Evolutionary conservation across 2,888 invertebrate species (phyloP).

Genomic region (Euzophera pinguis): DNA sequence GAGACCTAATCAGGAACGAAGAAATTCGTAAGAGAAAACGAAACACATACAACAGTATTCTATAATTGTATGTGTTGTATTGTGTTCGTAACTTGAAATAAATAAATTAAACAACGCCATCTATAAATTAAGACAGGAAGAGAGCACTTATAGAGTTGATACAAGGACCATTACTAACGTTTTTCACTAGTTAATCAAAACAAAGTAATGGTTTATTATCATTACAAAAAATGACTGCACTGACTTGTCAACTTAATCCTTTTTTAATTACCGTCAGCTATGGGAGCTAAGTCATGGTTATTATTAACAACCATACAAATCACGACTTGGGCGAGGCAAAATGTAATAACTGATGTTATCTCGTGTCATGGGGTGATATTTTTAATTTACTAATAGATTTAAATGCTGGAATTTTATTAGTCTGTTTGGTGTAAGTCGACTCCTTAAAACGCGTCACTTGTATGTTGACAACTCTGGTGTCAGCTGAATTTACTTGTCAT

Average conservation of each 20-base stretch:
- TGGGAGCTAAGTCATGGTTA: constrained; percentile 20
- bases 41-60: too few relatives aligned
- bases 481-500: too few relatives aligned
- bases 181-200: too few relatives aligned
- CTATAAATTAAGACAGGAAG: too few relatives aligned
- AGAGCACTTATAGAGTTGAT: too few relatives aligned
- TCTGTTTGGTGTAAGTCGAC: constrained; percentile 13
- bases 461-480: neutral
- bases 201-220: too few relatives aligned
- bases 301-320: constrained; percentile 24
- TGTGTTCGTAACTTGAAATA: too few relatives aligned
- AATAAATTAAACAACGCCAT: too few relatives aligned
- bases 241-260: constrained; percentile 14
- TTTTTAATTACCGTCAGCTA: constrained; percentile 12
- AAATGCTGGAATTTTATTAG: constrained; percentile 34
- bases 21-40: too few relatives aligned
- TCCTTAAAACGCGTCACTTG: neutral
- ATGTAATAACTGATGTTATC: constrained; percentile 29
- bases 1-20: too few relatives aligned
- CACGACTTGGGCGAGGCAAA: neutral
- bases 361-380: constrained; percentile 39
- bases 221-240: neutral
- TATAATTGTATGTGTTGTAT: too few relatives aligned
- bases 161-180: too few relatives aligned
- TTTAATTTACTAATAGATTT: constrained; percentile 61